A percentile compares a stretch with the other conserved stretches of the same genome.
Evolutionary conservation across 2,113 vertebrate genomes (phyloP).

Genomic region (Pandion haliaetus): DNA sequence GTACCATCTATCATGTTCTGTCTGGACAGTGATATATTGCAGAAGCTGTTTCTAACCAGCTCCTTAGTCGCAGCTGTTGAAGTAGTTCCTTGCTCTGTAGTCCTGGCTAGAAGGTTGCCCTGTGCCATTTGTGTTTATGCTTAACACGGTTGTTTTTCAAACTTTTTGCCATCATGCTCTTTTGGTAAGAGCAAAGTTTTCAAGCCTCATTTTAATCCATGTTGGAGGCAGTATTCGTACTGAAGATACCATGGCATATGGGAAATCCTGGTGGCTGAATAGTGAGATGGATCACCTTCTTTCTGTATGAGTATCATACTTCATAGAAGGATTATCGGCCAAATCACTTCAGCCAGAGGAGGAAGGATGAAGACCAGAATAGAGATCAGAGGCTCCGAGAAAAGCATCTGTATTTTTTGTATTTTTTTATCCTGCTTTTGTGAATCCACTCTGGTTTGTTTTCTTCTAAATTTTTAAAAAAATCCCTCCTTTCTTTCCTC

Average conservation of each 20-base stretch:
- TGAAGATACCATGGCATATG: background rate
- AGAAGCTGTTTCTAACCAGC: background rate
- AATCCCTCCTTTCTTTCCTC: background rate
- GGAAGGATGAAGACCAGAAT: background rate
- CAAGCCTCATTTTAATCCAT: background rate
- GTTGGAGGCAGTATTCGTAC: background rate
- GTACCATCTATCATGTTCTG: background rate
- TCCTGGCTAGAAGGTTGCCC: background rate
- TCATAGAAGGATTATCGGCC: background rate
- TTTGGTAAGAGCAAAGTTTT: background rate
- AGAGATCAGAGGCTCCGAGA: background rate
- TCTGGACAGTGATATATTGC: background rate
- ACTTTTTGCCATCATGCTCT: background rate
- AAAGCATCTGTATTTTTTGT: background rate
- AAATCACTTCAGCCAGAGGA: background rate
- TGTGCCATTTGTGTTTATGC: background rate
- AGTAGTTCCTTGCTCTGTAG: background rate
- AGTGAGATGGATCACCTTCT: background rate
- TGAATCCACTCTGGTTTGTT: background rate
- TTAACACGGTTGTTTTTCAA: background rate
- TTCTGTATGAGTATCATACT: background rate
- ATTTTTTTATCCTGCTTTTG: background rate
- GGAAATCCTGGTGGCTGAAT: background rate
- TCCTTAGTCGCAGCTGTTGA: background rate
- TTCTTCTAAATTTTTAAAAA: background rate